These are phyloP conservation scores for Oriolus oriolus DNA, from an alignment of 2,113 vertebrate species.

Conservation along the genomic window DNA sequence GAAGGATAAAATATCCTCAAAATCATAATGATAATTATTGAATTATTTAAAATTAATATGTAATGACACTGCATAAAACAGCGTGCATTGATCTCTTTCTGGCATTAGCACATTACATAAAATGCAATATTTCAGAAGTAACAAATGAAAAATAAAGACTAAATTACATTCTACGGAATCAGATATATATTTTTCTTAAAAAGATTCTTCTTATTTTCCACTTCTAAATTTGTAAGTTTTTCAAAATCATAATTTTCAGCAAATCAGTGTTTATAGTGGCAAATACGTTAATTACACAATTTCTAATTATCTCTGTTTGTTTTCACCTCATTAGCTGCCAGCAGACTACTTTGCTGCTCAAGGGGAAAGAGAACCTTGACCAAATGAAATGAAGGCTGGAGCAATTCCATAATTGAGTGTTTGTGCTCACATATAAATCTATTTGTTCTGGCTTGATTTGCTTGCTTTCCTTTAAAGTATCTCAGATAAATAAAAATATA, in stretches of 20 bases:
- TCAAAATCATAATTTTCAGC: neutral
- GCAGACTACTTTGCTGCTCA: neutral
- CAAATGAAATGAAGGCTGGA: conserved; percentile 8
- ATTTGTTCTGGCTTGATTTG: conserved; percentile 20
- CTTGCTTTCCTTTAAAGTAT: neutral
- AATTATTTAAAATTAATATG: neutral
- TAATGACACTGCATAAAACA: neutral
- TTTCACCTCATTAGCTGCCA: conserved; percentile 39
- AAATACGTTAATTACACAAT: neutral
- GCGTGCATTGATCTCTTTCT: neutral
- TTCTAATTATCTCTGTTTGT: conserved; percentile 13
- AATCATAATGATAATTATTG: neutral
- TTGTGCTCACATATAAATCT: neutral
- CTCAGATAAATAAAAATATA: neutral
- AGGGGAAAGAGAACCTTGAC: conserved; percentile 17
- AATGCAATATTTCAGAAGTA: neutral
- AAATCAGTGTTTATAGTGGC: conserved; percentile 7
- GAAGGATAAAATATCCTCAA: neutral
- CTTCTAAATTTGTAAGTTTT: neutral
- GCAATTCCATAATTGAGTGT: neutral
- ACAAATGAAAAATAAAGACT: neutral
- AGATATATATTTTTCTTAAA: neutral
- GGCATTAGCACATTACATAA: neutral
- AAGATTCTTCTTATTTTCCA: neutral
- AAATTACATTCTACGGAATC: neutral